Conservation (phyloP, 2,888 invertebrate genomes). For the Notocelia uddmanniana region DNA sequence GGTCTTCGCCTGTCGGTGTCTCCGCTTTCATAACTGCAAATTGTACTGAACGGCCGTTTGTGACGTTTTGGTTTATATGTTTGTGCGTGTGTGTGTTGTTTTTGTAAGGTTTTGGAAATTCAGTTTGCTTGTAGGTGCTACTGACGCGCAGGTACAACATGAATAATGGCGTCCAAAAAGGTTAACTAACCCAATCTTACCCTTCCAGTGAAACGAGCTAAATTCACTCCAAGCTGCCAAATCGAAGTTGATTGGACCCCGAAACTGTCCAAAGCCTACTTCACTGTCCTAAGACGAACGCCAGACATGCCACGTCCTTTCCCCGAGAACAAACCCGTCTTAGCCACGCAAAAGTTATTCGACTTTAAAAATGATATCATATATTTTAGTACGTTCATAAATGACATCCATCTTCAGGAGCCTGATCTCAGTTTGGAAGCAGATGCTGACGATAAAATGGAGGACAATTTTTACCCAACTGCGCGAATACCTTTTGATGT, state of each 20-base stretch:
- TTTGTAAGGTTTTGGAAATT: too few relatives aligned
- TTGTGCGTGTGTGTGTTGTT: too few relatives aligned
- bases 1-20: too few relatives aligned
- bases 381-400: not conserved
- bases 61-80: too few relatives aligned
- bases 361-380: slow-evolving; percentile 1
- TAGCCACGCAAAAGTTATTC: not conserved
- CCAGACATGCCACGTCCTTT: not conserved
- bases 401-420: not conserved
- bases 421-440: not conserved
- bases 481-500: not conserved
- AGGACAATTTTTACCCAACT: not conserved
- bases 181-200: not conserved
- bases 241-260: not conserved
- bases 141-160: too few relatives aligned
- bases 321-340: not conserved
- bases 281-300: not conserved
- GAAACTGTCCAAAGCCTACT: slow-evolving; percentile 1
- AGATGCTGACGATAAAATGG: not conserved
- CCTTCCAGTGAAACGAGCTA: not conserved
- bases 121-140: too few relatives aligned
- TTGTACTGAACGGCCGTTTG: too few relatives aligned
- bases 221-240: not conserved
- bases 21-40: too few relatives aligned
- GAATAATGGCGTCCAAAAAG: too few relatives aligned